A percentile compares a stretch with the other conserved stretches of the same genome.
phyloP scores from a whole-genome alignment of 2,888 invertebrate genomes.

The Laspeyria flexula region DNA sequence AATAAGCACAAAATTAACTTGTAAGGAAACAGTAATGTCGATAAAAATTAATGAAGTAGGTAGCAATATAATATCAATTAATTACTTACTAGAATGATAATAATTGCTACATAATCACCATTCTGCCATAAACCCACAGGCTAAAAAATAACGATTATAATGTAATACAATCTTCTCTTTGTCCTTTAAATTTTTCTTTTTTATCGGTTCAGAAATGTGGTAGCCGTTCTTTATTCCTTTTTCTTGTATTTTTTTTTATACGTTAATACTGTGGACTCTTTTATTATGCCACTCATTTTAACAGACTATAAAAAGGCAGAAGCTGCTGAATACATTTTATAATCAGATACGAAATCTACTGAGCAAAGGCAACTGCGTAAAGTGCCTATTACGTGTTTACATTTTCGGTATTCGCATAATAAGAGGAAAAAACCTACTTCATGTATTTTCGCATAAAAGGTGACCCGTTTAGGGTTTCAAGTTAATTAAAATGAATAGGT shows the following conservation, averaged over 20 bases:
- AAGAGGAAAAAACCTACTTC: neutral
- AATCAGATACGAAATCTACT: slow-evolving; percentile 20
- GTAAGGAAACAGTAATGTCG: too few species aligned
- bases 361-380: slow-evolving; percentile 8
- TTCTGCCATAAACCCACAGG: too few species aligned
- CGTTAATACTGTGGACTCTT: slow-evolving; percentile 18
- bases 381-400: slow-evolving; percentile 14
- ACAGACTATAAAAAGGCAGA: slow-evolving; percentile 30
- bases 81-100: too few species aligned
- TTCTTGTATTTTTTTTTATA: slow-evolving; percentile 11
- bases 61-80: too few species aligned
- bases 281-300: slow-evolving; percentile 29
- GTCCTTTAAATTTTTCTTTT: slow-evolving; percentile 9
- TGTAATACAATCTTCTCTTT: slow-evolving; percentile 4
- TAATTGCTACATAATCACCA: too few species aligned
- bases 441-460: neutral
- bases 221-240: slow-evolving; percentile 12
- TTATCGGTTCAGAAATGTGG: slow-evolving; percentile 12
- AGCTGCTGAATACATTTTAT: slow-evolving; percentile 21
- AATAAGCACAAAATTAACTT: too few species aligned
- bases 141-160: too few species aligned
- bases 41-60: too few species aligned
- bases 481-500: neutral
- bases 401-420: slow-evolving; percentile 1
- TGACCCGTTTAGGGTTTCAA: neutral